Conservation (phyloP, 2,888 invertebrate species). For the Lutraria lutraria region DNA sequence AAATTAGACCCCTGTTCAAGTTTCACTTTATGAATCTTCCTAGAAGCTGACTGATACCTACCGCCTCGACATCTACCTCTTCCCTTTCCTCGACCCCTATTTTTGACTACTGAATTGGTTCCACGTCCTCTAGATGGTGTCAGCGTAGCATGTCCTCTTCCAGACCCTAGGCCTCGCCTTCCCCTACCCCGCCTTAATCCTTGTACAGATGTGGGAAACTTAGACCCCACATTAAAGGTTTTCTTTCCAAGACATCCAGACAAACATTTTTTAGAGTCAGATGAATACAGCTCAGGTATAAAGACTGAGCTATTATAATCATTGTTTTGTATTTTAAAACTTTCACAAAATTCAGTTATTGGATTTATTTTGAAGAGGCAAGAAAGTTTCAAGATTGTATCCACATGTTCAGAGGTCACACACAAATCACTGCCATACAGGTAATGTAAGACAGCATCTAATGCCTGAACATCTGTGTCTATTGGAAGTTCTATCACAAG, state of each 20-base stretch:
- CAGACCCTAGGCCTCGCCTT: background rate
- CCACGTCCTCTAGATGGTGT: background rate
- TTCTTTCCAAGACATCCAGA: background rate
- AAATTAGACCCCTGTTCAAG: background rate
- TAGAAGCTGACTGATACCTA: background rate
- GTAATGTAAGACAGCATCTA: constrained; percentile 32
- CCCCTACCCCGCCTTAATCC: background rate
- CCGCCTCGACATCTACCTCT: background rate
- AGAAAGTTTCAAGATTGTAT: constrained; percentile 30
- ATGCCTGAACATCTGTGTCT: constrained; percentile 31
- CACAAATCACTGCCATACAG: constrained; percentile 20
- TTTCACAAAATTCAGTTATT: constrained; percentile 29
- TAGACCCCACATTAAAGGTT: background rate
- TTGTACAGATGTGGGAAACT: background rate
- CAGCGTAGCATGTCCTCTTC: background rate
- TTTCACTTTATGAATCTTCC: background rate
- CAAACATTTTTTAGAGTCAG: background rate
- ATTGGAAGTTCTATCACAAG: constrained; percentile 37
- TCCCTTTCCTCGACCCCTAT: constrained; percentile 22
- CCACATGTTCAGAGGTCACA: background rate
- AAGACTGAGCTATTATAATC: background rate
- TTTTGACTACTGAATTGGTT: background rate
- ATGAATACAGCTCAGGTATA: background rate
- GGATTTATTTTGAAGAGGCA: constrained; percentile 36
- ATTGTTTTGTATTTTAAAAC: background rate